Percentiles rank a stretch among this genome's conserved stretches.
These are phyloP conservation scores for Pogonomyrmex californicus DNA, from an alignment of 1,140 invertebrate species.

Conservation along the genomic window DNA sequence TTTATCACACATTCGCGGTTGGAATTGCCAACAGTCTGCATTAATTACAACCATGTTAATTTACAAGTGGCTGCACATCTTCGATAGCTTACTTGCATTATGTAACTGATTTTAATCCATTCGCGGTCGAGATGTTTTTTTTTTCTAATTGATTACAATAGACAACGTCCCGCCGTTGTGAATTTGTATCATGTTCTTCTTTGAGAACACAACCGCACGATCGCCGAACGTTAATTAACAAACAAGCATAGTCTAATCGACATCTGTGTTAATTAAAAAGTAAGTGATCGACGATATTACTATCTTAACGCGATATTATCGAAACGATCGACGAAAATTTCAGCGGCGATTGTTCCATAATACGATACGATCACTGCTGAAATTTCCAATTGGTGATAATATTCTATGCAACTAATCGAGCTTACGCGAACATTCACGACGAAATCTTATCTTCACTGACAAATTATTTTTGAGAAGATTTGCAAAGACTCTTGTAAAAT, in stretches of 20 bases:
- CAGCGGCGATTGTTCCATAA: not conserved
- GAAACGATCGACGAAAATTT: not conserved
- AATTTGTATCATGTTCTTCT: not conserved
- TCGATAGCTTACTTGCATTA: conserved; percentile 36
- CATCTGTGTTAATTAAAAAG: conserved; percentile 39
- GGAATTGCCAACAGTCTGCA: not conserved
- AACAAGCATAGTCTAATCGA: not conserved
- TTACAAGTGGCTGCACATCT: conserved; percentile 37
- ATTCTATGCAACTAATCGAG: conserved; percentile 32
- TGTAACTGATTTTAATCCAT: conserved; percentile 46
- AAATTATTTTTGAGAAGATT: conserved; percentile 33
- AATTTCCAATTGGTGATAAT: conserved; percentile 43
- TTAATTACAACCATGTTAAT: conserved; percentile 56
- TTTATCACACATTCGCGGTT: not conserved
- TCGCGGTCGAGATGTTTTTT: not conserved
- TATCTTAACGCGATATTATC: conserved; percentile 14
- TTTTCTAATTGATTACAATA: not conserved
- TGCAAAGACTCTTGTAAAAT: conserved; percentile 10
- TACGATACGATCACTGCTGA: not conserved
- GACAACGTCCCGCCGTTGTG: not conserved
- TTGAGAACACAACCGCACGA: not conserved
- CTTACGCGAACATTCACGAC: not conserved
- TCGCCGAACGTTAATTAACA: conserved; percentile 24
- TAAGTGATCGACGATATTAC: not conserved
- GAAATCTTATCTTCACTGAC: conserved; percentile 55